Evolutionary conservation across 2,888 invertebrate species (phyloP).

Genomic region (Diloba caeruleocephala): DNA sequence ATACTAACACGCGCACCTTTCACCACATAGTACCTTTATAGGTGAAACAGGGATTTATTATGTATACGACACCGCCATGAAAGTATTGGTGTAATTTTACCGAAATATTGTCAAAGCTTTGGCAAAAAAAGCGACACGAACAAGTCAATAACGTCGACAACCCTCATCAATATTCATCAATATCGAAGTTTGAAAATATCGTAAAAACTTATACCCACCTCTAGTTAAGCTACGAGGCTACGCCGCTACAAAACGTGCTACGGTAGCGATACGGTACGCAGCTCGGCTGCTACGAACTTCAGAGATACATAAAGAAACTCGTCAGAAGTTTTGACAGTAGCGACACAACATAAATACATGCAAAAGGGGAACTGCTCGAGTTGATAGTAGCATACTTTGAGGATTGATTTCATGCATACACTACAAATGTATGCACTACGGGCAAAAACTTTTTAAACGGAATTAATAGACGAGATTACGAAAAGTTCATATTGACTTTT

Average conservation of each 20-base stretch:
- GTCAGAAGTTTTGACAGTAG: conserved; percentile 46
- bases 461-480: too few species aligned
- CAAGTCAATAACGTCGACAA: conserved; percentile 34
- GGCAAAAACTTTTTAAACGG: too few species aligned
- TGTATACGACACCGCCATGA: conserved; percentile 13
- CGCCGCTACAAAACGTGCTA: conserved; percentile 37
- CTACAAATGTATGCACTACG: too few species aligned
- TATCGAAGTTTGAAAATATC: conserved; percentile 37
- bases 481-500: too few species aligned
- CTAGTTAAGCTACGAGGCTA: conserved; percentile 30
- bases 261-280: conserved; percentile 31
- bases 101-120: conserved; percentile 27
- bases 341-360: neutral
- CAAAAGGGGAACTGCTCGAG: too few species aligned
- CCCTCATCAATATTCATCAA: conserved; percentile 49
- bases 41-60: neutral
- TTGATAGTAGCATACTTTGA: too few species aligned
- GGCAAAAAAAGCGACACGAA: conserved; percentile 24
- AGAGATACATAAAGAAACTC: conserved; percentile 50
- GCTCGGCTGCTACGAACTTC: conserved; percentile 35
- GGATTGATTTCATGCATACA: too few species aligned
- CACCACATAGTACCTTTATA: too few species aligned
- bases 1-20: too few species aligned
- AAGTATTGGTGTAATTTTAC: conserved; percentile 16
- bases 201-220: conserved; percentile 25